A percentile compares a stretch with the other conserved stretches of the same genome.
phyloP scores from a whole-genome alignment of 1,140 invertebrate species.

The Physella acuta region DNA sequence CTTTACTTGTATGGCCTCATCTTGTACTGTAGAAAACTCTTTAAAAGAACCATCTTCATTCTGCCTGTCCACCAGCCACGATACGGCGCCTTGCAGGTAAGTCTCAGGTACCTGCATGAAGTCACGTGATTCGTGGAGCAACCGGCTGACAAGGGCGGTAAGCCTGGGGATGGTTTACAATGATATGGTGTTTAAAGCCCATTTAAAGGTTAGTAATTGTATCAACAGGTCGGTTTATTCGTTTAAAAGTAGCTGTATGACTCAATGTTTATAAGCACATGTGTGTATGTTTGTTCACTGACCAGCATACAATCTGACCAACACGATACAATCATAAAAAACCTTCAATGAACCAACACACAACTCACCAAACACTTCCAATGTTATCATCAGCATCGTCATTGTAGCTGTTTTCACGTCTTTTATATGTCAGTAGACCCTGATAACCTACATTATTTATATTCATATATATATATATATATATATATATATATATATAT shows the following conservation, averaged over 20 bases:
- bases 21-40: conserved; percentile 40
- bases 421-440: conserved; percentile 85
- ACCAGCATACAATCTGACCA: no score
- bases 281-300: no score
- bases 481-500: no score
- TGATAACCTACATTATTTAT: conserved; percentile 93
- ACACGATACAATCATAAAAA: no score
- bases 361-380: conserved; percentile 81
- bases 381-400: conserved; percentile 81
- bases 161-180: conserved; percentile 24
- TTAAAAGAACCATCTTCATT: conserved; percentile 78
- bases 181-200: no score
- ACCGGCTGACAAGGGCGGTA: conserved; percentile 78
- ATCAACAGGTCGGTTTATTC: no score
- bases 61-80: conserved; percentile 79
- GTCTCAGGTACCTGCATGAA: conserved; percentile 75
- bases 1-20: conserved; percentile 37
- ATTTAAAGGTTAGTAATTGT: no score
- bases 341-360: no score
- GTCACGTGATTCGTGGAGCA: conserved; percentile 76
- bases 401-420: conserved; percentile 90
- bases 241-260: no score
- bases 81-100: conserved; percentile 72
- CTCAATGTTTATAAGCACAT: no score
- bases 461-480: no score